These are phyloP conservation scores for Xylophagus ater DNA, from an alignment of 2,888 invertebrate species.

Conservation along the genomic window DNA sequence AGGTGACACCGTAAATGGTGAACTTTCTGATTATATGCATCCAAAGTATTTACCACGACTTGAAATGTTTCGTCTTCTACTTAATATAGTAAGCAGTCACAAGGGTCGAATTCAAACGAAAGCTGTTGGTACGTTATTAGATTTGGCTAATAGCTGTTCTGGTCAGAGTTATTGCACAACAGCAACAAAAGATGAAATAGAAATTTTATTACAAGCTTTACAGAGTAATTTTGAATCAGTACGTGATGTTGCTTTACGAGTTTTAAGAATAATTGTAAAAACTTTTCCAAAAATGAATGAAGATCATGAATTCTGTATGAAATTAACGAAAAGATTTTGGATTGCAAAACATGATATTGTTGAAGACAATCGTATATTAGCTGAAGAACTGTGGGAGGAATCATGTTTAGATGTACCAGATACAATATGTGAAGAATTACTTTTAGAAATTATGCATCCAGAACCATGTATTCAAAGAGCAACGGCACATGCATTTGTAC, in stretches of 20 bases:
- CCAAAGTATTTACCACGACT: constrained; percentile 70
- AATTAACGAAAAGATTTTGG: constrained; percentile 64
- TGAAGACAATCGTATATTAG: constrained; percentile 58
- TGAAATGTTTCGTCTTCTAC: constrained; percentile 68
- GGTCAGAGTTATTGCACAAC: constrained; percentile 52
- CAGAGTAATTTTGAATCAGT: constrained; percentile 60
- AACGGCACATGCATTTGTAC: constrained; percentile 67
- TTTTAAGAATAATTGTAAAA: constrained; percentile 51
- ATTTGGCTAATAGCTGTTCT: constrained; percentile 64
- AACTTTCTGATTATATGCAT: constrained; percentile 48
- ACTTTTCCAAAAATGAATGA: constrained; percentile 51
- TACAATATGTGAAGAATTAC: constrained; percentile 38
- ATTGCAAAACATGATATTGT: constrained; percentile 71
- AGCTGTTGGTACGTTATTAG: constrained; percentile 67
- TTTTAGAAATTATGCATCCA: constrained; percentile 66
- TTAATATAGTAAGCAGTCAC: constrained; percentile 61
- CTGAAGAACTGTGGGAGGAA: constrained; percentile 50
- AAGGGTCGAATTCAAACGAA: constrained; percentile 63
- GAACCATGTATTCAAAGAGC: constrained; percentile 74
- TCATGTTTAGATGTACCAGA: constrained; percentile 43
- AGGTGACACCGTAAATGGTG: constrained; percentile 33
- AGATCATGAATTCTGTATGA: constrained; percentile 47
- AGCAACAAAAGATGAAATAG: constrained; percentile 58
- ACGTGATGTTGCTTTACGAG: constrained; percentile 67
- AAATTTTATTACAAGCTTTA: constrained; percentile 62